Evolutionary conservation across 2,113 vertebrate species (phyloP).

Genomic region (Sinocyclocheilus rhinocerous): DNA sequence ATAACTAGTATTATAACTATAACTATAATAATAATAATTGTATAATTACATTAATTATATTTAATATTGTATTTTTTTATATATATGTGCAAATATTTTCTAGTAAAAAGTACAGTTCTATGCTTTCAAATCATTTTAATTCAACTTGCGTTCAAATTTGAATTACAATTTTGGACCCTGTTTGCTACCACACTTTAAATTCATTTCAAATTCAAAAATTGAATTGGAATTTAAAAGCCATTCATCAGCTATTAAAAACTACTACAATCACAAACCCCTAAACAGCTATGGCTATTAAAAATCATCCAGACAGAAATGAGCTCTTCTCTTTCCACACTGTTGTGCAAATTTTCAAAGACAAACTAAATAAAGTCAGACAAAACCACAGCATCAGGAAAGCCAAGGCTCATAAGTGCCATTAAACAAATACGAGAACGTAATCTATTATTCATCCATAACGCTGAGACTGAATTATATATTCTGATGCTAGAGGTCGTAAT

Average conservation of each 20-base stretch:
- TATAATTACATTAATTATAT: too few species aligned
- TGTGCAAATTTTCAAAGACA: background rate
- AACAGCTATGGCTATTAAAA: background rate
- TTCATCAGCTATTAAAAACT: background rate
- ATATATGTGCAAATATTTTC: too few species aligned
- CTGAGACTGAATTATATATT: slow-evolving; percentile 22
- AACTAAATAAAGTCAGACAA: slow-evolving; percentile 20
- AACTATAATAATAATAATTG: too few species aligned
- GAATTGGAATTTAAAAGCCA: too few species aligned
- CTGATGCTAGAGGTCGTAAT: slow-evolving; percentile 24
- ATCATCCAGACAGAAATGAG: background rate
- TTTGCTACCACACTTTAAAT: too few species aligned
- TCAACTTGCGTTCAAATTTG: too few species aligned
- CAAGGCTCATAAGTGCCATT: slow-evolving; percentile 12
- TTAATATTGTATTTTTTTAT: too few species aligned
- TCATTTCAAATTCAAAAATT: too few species aligned
- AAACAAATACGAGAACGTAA: slow-evolving; percentile 14
- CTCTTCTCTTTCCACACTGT: background rate
- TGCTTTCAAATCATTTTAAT: too few species aligned
- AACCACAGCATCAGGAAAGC: background rate
- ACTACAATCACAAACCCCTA: background rate
- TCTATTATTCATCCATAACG: slow-evolving; percentile 31
- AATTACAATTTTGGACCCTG: too few species aligned
- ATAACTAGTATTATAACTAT: too few species aligned
- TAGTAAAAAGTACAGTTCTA: too few species aligned